Evolutionary conservation across 1,140 invertebrate genomes (phyloP).

Genomic region (Phymastichus coffea): DNA sequence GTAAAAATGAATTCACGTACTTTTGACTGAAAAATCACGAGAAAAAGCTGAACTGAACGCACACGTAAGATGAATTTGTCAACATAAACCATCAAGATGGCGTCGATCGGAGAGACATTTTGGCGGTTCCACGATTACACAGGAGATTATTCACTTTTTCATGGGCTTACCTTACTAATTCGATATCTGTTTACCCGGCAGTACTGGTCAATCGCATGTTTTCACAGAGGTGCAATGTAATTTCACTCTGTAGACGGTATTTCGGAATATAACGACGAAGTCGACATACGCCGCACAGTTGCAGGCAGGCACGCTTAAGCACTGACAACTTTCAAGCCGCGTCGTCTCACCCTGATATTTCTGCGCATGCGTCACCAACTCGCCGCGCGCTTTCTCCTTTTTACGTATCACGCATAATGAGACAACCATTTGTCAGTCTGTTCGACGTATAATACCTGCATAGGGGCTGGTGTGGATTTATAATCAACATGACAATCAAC

Average conservation of each 20-base stretch:
- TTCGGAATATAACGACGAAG: background rate
- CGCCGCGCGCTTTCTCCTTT: too few relatives aligned
- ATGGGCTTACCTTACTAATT: background rate
- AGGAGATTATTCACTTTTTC: background rate
- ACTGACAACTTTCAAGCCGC: conserved; percentile 12
- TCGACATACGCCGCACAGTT: conserved; percentile 3
- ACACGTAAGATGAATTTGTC: conserved; percentile 1
- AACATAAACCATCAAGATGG: conserved; percentile 27
- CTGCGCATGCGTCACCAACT: too few relatives aligned
- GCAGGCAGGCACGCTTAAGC: background rate
- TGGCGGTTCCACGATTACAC: conserved; percentile 15
- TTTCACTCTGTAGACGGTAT: background rate
- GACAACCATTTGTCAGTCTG: too few relatives aligned
- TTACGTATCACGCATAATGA: too few relatives aligned
- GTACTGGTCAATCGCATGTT: conserved; percentile 1
- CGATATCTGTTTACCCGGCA: background rate
- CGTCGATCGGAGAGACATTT: conserved; percentile 10
- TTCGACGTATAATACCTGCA: too few relatives aligned
- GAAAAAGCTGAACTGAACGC: background rate
- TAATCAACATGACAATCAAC: too few relatives aligned
- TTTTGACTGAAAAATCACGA: background rate
- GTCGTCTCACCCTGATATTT: conserved; percentile 1
- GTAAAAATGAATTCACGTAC: background rate
- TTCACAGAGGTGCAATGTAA: background rate
- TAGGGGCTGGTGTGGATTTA: too few relatives aligned